A percentile compares a stretch with the other conserved stretches of the same genome.
Evolutionary conservation across 2,888 invertebrate genomes (phyloP).

Genomic region (Buathra laborator): DNA sequence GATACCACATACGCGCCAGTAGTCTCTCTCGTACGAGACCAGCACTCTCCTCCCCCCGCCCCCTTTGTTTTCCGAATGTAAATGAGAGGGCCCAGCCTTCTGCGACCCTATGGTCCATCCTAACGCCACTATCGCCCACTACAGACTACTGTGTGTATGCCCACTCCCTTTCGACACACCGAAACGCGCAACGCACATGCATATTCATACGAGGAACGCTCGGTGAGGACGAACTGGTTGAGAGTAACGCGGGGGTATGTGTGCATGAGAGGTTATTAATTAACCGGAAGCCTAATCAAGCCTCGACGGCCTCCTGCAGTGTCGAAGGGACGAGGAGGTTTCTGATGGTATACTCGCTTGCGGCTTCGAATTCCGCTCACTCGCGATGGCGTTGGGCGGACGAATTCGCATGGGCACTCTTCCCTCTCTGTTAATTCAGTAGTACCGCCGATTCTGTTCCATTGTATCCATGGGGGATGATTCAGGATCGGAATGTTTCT

Average conservation of each 20-base stretch:
- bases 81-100: constrained; percentile 81
- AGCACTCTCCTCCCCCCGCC: constrained; percentile 53
- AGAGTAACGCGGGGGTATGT: constrained; percentile 73
- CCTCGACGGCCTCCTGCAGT: constrained; percentile 74
- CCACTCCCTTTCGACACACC: constrained; percentile 77
- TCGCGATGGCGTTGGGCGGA: constrained; percentile 51
- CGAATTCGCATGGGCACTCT: constrained; percentile 73
- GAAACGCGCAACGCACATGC: constrained; percentile 83
- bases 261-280: constrained; percentile 87
- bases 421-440: constrained; percentile 62
- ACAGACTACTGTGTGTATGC: constrained; percentile 57
- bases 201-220: constrained; percentile 81
- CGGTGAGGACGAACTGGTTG: constrained; percentile 58
- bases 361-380: constrained; percentile 72
- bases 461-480: constrained; percentile 13
- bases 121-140: constrained; percentile 64
- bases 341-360: constrained; percentile 47
- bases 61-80: constrained; percentile 84
- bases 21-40: constrained; percentile 1
- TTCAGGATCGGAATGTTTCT: constrained; percentile 37
- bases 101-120: constrained; percentile 78
- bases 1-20: constrained; percentile 11
- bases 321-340: constrained; percentile 56
- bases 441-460: constrained; percentile 58
- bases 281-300: constrained; percentile 88